phyloP scores from a whole-genome alignment of 2,888 invertebrate genomes.

The Margaritifera margaritifera region DNA sequence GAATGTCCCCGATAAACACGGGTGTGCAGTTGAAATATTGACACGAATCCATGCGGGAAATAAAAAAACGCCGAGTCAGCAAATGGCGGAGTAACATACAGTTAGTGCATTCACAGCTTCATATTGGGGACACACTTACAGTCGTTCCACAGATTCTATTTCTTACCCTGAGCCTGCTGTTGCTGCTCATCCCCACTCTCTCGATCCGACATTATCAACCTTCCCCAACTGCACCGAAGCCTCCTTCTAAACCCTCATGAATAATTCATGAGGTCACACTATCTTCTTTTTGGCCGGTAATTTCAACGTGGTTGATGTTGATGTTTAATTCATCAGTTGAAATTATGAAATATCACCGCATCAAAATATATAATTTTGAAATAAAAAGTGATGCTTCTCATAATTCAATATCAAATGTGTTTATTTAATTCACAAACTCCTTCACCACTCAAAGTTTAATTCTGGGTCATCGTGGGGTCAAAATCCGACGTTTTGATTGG shows the following conservation, averaged over 20 bases:
- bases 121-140: not conserved
- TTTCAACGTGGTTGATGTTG: too few relatives aligned
- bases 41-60: constrained; percentile 38
- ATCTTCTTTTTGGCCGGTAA: too few relatives aligned
- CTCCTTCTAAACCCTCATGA: constrained; percentile 68
- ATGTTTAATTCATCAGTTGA: too few relatives aligned
- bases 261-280: constrained; percentile 66
- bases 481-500: too few relatives aligned
- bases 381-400: too few relatives aligned
- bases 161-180: constrained; percentile 69
- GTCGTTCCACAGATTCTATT: constrained; percentile 6
- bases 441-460: too few relatives aligned
- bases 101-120: not conserved
- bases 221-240: constrained; percentile 66
- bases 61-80: constrained; percentile 31
- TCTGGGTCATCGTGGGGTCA: too few relatives aligned
- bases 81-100: constrained; percentile 8
- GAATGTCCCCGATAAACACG: too few relatives aligned
- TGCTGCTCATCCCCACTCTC: constrained; percentile 73
- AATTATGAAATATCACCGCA: too few relatives aligned
- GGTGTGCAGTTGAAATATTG: constrained; percentile 9
- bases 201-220: constrained; percentile 74
- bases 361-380: too few relatives aligned
- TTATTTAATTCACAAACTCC: too few relatives aligned
- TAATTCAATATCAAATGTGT: too few relatives aligned